Evolutionary conservation across 2,113 vertebrate species (phyloP).

Genomic region (Trichomycterus rosablanca): DNA sequence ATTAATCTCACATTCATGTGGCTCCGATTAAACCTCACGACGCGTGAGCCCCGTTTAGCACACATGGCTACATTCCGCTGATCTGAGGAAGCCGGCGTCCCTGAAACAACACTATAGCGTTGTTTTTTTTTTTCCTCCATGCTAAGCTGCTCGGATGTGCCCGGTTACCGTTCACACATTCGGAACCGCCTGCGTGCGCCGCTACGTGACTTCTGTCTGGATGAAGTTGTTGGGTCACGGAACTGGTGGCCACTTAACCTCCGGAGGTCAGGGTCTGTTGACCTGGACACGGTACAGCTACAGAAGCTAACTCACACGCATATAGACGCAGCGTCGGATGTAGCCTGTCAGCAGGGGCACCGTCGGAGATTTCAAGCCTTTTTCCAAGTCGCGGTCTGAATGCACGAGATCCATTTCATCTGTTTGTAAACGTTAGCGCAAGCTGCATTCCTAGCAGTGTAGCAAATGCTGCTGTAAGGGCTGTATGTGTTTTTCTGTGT

Average conservation of each 20-base stretch:
- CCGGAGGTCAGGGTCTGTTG: neutral
- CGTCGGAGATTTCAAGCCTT: too few relatives aligned
- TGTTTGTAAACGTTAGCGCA: too few relatives aligned
- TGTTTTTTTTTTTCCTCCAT: conserved; percentile 11
- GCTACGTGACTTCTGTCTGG: neutral
- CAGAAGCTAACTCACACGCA: too few relatives aligned
- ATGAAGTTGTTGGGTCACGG: conserved; percentile 6
- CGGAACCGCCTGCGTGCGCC: conserved; percentile 5
- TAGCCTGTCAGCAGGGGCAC: too few relatives aligned
- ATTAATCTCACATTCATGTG: conserved; percentile 45
- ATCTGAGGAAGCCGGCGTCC: conserved; percentile 26
- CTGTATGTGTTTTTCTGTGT: too few relatives aligned
- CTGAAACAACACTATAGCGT: conserved; percentile 34
- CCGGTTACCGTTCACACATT: conserved; percentile 26
- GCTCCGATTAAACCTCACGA: conserved; percentile 44
- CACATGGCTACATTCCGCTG: conserved; percentile 39
- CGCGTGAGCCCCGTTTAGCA: conserved; percentile 34
- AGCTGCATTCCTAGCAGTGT: too few relatives aligned
- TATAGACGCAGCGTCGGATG: too few relatives aligned
- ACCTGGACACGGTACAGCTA: too few relatives aligned
- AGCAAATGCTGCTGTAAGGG: too few relatives aligned
- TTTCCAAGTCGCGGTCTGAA: too few relatives aligned
- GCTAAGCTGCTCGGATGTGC: neutral
- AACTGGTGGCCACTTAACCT: conserved; percentile 37
- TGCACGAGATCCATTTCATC: too few relatives aligned